Evolutionary conservation across 2,113 vertebrate genomes (phyloP).

Genomic region (Bubalus kerabau): DNA sequence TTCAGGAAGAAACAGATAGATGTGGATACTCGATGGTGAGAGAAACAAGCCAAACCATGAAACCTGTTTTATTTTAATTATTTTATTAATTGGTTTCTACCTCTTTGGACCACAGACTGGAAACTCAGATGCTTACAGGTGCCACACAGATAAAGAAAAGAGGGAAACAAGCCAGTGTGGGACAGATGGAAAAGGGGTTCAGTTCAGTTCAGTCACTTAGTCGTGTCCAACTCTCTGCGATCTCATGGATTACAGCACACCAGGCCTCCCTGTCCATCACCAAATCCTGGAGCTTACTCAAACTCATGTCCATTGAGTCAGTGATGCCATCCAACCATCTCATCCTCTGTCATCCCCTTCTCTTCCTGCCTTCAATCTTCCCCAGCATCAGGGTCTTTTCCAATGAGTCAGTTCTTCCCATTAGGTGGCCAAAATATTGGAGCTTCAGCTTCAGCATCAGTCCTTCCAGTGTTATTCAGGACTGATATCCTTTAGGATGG

Average conservation of each 20-base stretch:
- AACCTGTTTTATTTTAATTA: background rate
- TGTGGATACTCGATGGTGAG: background rate
- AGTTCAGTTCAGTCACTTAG: background rate
- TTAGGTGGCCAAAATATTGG: background rate
- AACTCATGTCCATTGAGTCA: no score
- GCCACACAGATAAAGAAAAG: background rate
- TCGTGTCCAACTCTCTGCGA: fast-evolving
- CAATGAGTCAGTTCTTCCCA: background rate
- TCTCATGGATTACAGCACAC: background rate
- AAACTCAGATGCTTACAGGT: background rate
- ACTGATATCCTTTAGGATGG: background rate
- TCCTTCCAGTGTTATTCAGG: background rate
- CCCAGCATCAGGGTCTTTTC: no score
- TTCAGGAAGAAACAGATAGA: background rate
- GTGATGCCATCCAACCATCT: no score
- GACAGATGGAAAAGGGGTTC: background rate
- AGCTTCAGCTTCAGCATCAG: background rate
- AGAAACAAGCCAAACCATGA: background rate
- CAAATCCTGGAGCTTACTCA: no score
- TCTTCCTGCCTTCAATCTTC: no score
- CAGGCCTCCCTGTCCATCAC: background rate
- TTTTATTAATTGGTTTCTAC: background rate
- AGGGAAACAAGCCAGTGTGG: background rate
- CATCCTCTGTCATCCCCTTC: no score
- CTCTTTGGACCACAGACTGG: background rate